Evolutionary conservation across 2,797 vertebrate species (phyloP).

Genomic region (Cetoscarus ocellatus): DNA sequence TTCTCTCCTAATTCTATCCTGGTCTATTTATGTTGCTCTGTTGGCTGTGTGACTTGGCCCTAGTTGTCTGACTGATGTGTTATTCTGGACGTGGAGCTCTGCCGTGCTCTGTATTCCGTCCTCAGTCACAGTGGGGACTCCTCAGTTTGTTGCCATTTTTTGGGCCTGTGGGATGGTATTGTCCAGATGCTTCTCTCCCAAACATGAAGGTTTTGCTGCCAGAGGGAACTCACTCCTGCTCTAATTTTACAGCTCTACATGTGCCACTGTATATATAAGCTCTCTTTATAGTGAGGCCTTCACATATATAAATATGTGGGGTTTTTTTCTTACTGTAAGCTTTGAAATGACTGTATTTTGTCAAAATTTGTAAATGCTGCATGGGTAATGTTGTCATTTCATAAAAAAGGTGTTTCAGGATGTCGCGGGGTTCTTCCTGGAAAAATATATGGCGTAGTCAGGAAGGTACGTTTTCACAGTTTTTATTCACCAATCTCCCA

Average conservation of each 20-base stretch:
- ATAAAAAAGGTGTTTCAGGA: neutral
- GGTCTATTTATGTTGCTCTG: slow-evolving; percentile 56
- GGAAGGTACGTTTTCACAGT: too few species aligned
- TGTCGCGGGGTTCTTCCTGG: too few species aligned
- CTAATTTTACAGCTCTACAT: slow-evolving; percentile 77
- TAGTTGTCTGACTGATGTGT: slow-evolving; percentile 79
- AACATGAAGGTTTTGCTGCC: slow-evolving; percentile 74
- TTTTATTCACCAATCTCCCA: too few species aligned
- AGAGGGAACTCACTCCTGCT: slow-evolving; percentile 73
- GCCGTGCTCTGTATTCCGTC: slow-evolving; percentile 64
- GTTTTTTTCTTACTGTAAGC: neutral
- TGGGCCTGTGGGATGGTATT: slow-evolving; percentile 78
- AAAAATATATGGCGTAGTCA: too few species aligned
- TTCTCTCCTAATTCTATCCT: slow-evolving; percentile 62
- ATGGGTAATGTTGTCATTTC: too few species aligned
- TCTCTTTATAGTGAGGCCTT: neutral
- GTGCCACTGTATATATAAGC: slow-evolving; percentile 57
- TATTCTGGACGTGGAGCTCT: slow-evolving; percentile 65
- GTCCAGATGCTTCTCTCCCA: slow-evolving; percentile 85
- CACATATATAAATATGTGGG: neutral
- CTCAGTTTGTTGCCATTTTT: slow-evolving; percentile 73
- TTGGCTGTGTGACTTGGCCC: slow-evolving; percentile 68
- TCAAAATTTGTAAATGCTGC: neutral
- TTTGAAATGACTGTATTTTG: neutral
- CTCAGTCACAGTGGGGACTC: slow-evolving; percentile 69